Base-by-base conservation (phyloP, 2,888 invertebrate genomes). In the Ophraella communa region DNA sequence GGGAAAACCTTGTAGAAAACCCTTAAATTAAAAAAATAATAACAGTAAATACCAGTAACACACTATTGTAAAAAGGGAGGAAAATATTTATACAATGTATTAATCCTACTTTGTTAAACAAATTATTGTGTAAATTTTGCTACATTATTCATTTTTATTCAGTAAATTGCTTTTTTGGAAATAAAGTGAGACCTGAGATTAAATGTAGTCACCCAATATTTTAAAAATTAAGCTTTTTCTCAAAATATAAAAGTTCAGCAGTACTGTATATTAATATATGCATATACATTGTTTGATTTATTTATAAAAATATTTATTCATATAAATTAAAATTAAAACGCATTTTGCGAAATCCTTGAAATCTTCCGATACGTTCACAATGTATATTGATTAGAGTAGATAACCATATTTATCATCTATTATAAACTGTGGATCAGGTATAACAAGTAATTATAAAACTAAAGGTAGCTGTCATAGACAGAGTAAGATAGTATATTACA, bases 1-100 rank as follows among this genome's bases (percentile, higher is more conserved):
- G 63, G 83, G 77, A 77, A 83, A 83, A 69, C 83, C 82, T 78
- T 84, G 84, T 66, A 85, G 82, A 74, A 84, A 81, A 65, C 84
- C 84, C 84, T 84, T 78, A 55, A 74, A 77, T 60, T 53, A 33
- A 67, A 58, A 64, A 68, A 70, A 56, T 65, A 64, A 18, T 39
- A 2, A 10, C 2, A 47, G n/a, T 21, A 5, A 5, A 47, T 5
- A 47, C 7, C n/a, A 11, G 2, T 2, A 45, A 1, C 7, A 10
- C 10, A 11, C 10, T 2, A 30, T 30, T 30, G 1, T 30, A 11
- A 8, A 10, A 30, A 30, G 11, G 1, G 1, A 30, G 2, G 11
- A 10, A 10, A 27, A 27, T 3, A 30, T 27, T 27, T 27, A 27
- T n/a, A n/a, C n/a, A n/a, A n/a, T n/a, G n/a, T n/a, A n/a, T n/a